phyloP scores from a whole-genome alignment of 1,140 invertebrate genomes.

The Drosophila melanogaster region Release_6_plus_ISO1_MT NT_037436.4:7980001-7980500 shows the following conservation, averaged over 20 bases:
- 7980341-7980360: neutral
- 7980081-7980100: conserved; percentile 4
- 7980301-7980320: no score
- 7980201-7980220: no score
- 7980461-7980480: conserved; percentile 19
- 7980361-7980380: no score
- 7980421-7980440: conserved; percentile 48
- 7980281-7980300: no score
- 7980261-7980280: no score
- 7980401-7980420: conserved; percentile 47
- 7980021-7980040: conserved; percentile 51
- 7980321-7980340: neutral
- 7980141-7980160: conserved; percentile 35
- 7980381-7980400: conserved; percentile 18
- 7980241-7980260: no score
- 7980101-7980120: conserved; percentile 19
- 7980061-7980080: conserved; percentile 25
- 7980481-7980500: conserved; percentile 34
- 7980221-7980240: neutral
- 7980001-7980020: conserved; percentile 53
- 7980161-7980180: conserved; percentile 37
- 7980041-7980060: conserved; percentile 64
- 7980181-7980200: neutral
- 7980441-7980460: conserved; percentile 31
- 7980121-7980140: conserved; percentile 45